Percentiles rank a stretch among this genome's conserved stretches.
These are phyloP conservation scores for Leptopilina syphax DNA, from an alignment of 2,888 invertebrate genomes.

Conservation along the genomic window DNA sequence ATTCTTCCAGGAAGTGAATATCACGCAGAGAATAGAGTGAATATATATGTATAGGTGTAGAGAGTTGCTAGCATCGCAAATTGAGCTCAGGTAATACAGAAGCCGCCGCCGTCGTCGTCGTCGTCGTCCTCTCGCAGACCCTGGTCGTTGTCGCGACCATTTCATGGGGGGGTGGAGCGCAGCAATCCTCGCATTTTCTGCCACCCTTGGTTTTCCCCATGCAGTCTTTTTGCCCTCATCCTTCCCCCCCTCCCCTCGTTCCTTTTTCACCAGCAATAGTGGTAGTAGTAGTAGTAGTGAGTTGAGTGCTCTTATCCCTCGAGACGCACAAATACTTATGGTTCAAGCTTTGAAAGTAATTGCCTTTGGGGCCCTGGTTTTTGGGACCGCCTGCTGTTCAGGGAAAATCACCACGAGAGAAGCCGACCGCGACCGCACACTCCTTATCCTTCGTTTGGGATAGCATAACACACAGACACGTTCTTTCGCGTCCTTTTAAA, in stretches of 20 bases:
- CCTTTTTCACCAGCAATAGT: neutral
- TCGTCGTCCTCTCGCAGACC: neutral
- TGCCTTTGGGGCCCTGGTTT: constrained; percentile 49
- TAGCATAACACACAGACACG: constrained; percentile 38
- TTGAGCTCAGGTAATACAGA: constrained; percentile 7
- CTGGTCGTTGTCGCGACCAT: constrained; percentile 3
- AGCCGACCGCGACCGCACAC: constrained; percentile 1
- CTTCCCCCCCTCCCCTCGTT: neutral
- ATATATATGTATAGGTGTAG: no score
- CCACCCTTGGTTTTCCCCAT: neutral
- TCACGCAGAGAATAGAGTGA: no score
- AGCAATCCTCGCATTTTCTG: constrained; percentile 3
- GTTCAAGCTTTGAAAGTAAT: neutral
- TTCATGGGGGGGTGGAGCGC: constrained; percentile 1
- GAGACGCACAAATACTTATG: constrained; percentile 8
- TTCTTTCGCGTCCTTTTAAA: neutral
- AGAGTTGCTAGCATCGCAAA: neutral
- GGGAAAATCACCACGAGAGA: constrained; percentile 43
- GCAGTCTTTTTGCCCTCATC: neutral
- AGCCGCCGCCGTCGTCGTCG: neutral
- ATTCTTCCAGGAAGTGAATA: no score
- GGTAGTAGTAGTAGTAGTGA: neutral
- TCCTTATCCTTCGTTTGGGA: constrained; percentile 11
- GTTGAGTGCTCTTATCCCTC: constrained; percentile 25
- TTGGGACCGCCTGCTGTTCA: constrained; percentile 60